phyloP scores from a whole-genome alignment of 2,888 invertebrate species.

The Andrena camellia region DNA sequence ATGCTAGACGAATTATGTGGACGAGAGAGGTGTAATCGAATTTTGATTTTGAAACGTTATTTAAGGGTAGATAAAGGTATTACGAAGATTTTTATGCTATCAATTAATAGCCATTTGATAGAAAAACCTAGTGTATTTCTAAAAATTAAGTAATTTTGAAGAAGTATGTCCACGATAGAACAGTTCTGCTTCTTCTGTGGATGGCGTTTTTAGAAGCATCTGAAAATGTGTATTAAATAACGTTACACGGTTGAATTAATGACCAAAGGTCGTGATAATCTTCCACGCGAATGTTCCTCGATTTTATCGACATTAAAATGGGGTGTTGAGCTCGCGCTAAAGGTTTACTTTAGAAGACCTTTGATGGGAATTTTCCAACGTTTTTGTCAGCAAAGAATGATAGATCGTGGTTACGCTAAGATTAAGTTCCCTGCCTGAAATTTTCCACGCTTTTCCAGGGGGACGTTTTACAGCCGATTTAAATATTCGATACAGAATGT shows the following conservation, averaged over 20 bases:
- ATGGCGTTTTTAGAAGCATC: not conserved
- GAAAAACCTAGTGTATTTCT: not conserved
- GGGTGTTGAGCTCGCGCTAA: constrained; percentile 6
- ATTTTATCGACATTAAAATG: constrained; percentile 27
- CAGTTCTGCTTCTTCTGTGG: not conserved
- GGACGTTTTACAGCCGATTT: constrained; percentile 27
- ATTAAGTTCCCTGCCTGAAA: constrained; percentile 25
- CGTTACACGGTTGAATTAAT: constrained; percentile 19
- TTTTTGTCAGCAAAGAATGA: constrained; percentile 26
- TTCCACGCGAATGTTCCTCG: constrained; percentile 22
- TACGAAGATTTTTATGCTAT: not conserved
- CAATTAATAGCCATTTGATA: not conserved
- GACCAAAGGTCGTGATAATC: not conserved
- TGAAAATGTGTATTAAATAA: not conserved
- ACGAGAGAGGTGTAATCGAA: too few relatives aligned
- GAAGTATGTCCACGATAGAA: not conserved
- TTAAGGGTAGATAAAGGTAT: too few relatives aligned
- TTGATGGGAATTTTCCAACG: constrained; percentile 28
- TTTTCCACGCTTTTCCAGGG: constrained; percentile 5
- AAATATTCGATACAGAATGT: constrained; percentile 14
- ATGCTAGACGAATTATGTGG: too few relatives aligned
- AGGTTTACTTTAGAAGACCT: not conserved
- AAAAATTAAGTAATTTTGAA: not conserved
- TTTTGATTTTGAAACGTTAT: not conserved
- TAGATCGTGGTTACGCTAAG: constrained; percentile 17